Evolutionary conservation across 2,113 vertebrate genomes (phyloP), one percentile per base, ranked within the genome.

Genomic region (Nothobranchius furzeri): DNA sequence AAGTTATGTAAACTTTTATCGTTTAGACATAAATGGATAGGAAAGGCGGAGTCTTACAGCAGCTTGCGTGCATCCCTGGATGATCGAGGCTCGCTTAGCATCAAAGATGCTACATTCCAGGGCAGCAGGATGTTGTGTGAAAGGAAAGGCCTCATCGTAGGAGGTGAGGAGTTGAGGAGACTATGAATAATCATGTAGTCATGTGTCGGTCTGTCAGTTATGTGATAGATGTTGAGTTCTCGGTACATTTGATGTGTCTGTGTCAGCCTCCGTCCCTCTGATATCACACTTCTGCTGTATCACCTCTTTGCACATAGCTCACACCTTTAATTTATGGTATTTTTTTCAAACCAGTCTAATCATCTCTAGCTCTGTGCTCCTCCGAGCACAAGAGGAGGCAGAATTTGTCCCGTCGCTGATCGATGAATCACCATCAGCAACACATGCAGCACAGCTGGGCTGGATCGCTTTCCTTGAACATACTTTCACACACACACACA

Each of bases 391-490:
- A 30, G 49, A 55, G 48, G 74, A 73, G 65, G 77, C 68, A 74
- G 83, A 81, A 49, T 68, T 70, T 49, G 59, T 72, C 72, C 69
- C 84, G 75, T 75, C 79, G 55, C 83, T 45, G 73, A 91, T 89
- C 78, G n/a, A 90, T 90, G 73, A 85, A 85, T 85, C 83, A 84
- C 84, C 80, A 24, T 10, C 55, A 54, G 61, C 74, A 70, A 73
- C 48, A 59, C 76, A 78, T 64, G 75, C 64, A 55, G 68, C 79
- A 76, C 76, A 87, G 77, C 59, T 72, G 78, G 69, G 57, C 70
- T 73, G 64, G 60, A 74, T 63, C 20, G 7, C 74, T 83, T 73
- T 69, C 60, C 63, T 45, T 30, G 45, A 17, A 70, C 72, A 70
- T 53, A 43, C 64, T 75, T 51, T 59, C 12, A 64, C 54, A 75